These are phyloP conservation scores for Pyralis farinalis DNA, from an alignment of 2,888 invertebrate species.

Conservation along the genomic window DNA sequence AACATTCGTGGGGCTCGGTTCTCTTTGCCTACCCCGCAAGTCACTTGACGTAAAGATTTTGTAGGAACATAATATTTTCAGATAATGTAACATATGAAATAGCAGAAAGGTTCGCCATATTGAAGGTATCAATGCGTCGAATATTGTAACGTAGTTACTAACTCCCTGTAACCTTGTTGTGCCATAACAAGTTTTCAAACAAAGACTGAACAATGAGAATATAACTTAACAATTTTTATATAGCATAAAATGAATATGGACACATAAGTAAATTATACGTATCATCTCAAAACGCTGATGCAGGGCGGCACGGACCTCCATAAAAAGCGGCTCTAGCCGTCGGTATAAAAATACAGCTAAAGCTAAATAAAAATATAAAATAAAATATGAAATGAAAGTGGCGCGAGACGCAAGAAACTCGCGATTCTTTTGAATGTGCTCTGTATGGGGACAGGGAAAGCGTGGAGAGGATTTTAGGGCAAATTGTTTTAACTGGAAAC, in stretches of 20 bases:
- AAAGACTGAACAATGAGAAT: too few species aligned
- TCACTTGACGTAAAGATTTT: too few species aligned
- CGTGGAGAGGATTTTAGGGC: slow-evolving; percentile 29
- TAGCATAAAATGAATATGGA: slow-evolving; percentile 15
- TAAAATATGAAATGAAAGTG: slow-evolving; percentile 78
- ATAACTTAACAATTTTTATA: not conserved
- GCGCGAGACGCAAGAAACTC: slow-evolving; percentile 73
- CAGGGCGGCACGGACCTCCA: slow-evolving; percentile 31
- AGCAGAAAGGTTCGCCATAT: too few species aligned
- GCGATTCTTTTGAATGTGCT: slow-evolving; percentile 75
- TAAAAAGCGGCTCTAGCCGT: slow-evolving; percentile 63
- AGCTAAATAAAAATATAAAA: slow-evolving; percentile 77
- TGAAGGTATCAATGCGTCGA: too few species aligned
- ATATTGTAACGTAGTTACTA: too few species aligned
- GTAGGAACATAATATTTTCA: too few species aligned
- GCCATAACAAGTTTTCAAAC: not conserved
- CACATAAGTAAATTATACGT: slow-evolving; percentile 24
- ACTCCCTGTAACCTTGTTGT: too few species aligned
- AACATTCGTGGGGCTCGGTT: too few species aligned
- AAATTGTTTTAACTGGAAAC: too few species aligned
- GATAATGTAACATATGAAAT: too few species aligned
- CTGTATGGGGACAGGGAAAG: slow-evolving; percentile 35
- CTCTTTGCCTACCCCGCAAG: too few species aligned
- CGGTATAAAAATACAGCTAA: slow-evolving; percentile 68
- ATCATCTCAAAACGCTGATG: slow-evolving; percentile 47